Percentiles rank a stretch among this genome's conserved stretches.
Conservation (phyloP, 2,888 invertebrate genomes). For the Epinotia ramella region DNA sequence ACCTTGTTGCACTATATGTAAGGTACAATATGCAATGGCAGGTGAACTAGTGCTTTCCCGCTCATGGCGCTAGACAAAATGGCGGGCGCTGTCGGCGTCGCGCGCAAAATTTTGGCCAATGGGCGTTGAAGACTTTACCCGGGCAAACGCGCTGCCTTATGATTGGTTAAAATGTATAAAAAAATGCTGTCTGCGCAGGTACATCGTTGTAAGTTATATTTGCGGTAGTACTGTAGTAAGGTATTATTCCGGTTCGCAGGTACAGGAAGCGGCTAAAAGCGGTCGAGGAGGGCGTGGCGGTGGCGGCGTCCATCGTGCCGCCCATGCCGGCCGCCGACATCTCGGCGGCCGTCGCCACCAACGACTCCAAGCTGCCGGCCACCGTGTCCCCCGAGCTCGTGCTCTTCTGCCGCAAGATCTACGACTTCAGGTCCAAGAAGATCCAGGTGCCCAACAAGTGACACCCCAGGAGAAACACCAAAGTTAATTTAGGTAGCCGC, state of each 20-base stretch:
- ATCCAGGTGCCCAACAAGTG: conserved; percentile 83
- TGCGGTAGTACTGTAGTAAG: no score
- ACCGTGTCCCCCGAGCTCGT: conserved; percentile 91
- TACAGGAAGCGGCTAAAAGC: conserved; percentile 93
- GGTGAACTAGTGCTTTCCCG: no score
- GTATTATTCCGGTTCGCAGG: conserved; percentile 78
- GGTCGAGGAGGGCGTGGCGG: conserved; percentile 90
- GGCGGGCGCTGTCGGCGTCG: no score
- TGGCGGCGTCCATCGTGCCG: conserved; percentile 91
- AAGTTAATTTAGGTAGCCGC: conserved; percentile 40
- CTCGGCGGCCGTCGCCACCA: conserved; percentile 77
- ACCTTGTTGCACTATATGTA: no score
- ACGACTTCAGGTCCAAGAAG: conserved; percentile 96
- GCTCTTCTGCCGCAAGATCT: conserved; percentile 96
- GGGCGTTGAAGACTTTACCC: no score
- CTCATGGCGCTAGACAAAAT: no score
- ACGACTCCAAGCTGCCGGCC: conserved; percentile 88
- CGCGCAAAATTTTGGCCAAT: no score
- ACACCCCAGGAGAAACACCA: conserved; percentile 50
- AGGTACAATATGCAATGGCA: no score
- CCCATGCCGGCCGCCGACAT: conserved; percentile 85
- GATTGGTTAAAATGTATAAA: no score
- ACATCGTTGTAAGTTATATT: no score
- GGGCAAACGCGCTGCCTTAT: no score
- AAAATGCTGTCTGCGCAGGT: no score